Evolutionary conservation across 2,113 vertebrate species (phyloP).

Genomic region (Cephalopterus ornatus): DNA sequence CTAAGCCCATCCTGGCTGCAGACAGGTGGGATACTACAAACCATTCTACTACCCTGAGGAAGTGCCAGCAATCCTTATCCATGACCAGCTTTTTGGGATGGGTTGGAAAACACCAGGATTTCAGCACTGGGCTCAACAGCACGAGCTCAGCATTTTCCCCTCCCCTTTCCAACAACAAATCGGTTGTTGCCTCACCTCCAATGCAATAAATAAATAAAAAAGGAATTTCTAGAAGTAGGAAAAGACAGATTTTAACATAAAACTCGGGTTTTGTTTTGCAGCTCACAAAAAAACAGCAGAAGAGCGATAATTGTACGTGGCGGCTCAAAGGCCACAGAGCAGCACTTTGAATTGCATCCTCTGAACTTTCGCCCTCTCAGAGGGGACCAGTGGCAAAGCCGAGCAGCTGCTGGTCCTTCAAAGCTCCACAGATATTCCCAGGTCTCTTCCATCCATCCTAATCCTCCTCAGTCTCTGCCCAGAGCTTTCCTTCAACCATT

Average conservation of each 20-base stretch:
- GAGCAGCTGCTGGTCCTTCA: background rate
- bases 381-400: background rate
- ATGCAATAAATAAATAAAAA: background rate
- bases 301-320: background rate
- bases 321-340: background rate
- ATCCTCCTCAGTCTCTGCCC: background rate
- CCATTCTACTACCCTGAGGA: background rate
- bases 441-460: background rate
- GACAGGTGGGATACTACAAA: background rate
- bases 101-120: background rate
- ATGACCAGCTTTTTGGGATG: fast-evolving
- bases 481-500: background rate
- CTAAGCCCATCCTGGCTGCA: background rate
- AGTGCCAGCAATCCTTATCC: background rate
- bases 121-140: background rate
- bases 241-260: background rate
- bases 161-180: background rate
- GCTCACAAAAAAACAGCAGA: background rate
- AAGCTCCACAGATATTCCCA: background rate
- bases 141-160: background rate
- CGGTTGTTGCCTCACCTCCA: fast-evolving
- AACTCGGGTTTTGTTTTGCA: background rate
- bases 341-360: background rate
- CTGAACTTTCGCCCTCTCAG: fast-evolving
- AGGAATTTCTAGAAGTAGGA: background rate